Evolutionary conservation across 2,888 invertebrate genomes (phyloP), one percentile per base, ranked within the genome.

Genomic region (Drosophila kanekoi): DNA sequence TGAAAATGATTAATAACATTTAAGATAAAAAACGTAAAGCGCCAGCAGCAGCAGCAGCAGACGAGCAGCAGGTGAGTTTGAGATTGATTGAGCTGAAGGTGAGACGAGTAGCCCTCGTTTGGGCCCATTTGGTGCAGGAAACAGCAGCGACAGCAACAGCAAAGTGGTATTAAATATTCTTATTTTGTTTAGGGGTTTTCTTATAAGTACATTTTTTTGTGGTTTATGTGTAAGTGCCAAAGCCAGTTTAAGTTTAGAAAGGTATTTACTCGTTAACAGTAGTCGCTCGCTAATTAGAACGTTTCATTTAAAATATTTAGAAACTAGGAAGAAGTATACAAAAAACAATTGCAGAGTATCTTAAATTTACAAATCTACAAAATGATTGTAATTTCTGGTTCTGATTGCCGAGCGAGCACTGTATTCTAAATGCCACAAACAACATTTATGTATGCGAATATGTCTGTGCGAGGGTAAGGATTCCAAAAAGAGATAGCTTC

Each of bases 401-500:
- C 14, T 6, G 3, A 2, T 14, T 44, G 16, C 14, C 54, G 23
- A 10, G 14, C 33, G 23, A 23, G 35, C 13, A 13, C 54, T 54
- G 44, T 35, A 54, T 41, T 61, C 18, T 41, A 37, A 52, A 60
- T 41, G 75, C 68, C 83, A 83, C 69, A 78, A 73, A 78, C 87
- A 87, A 83, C 82, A 87, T 72, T 87, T 81, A 81, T 72, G 49
- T 87, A 79, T 87, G 84, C 63, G 48, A 38, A 32, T 58, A 47
- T 32, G 56, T 62, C 13, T 53, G 49, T 18, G 44, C 41, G 14
- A 14, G 51, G 35, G 41, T n/a, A n/a, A n/a, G n/a, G n/a, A n/a
- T n/a, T 35, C 18, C 54, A 41, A 28, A 45, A 38, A 16, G 40
- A 47, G 35, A 56, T 47, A 56, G 4, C 32, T 64, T 45, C 32